These are phyloP conservation scores for Pangasianodon gigas DNA, from an alignment of 2,113 vertebrate species.

Conservation along the genomic window DNA sequence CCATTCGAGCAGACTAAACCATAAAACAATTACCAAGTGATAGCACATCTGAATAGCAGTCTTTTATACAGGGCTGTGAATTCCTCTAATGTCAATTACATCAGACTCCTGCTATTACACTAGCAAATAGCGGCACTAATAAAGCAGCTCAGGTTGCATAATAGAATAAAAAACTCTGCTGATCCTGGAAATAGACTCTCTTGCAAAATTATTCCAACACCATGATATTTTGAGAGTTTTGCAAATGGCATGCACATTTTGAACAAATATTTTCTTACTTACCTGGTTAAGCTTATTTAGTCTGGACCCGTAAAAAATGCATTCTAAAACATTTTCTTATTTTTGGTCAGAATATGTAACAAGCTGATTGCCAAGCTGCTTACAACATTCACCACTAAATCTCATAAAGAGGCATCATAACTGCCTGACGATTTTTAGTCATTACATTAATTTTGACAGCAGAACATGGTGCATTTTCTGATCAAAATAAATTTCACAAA, in stretches of 20 bases:
- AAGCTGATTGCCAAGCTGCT: background rate
- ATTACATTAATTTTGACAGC: slow-evolving; percentile 4
- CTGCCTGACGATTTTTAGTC: slow-evolving; percentile 27
- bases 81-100: slow-evolving; percentile 33
- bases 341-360: too few species aligned
- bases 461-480: background rate
- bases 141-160: slow-evolving; percentile 28
- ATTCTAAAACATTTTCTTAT: background rate
- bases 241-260: background rate
- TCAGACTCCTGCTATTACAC: slow-evolving; percentile 28
- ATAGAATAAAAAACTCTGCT: background rate
- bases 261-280: background rate
- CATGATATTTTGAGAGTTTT: background rate
- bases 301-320: background rate
- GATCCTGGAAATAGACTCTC: background rate
- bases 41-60: slow-evolving; percentile 16
- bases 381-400: background rate
- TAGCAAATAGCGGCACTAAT: slow-evolving; percentile 15
- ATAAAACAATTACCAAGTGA: slow-evolving; percentile 31
- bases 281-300: background rate
- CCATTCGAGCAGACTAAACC: slow-evolving; percentile 28
- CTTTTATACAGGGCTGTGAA: slow-evolving; percentile 17
- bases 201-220: background rate
- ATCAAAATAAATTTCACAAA: slow-evolving; percentile 25
- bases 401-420: background rate